Evolutionary conservation across 1,140 invertebrate genomes (phyloP), one percentile per base, ranked within the genome.

Genomic region (Heliconius hermathena): DNA sequence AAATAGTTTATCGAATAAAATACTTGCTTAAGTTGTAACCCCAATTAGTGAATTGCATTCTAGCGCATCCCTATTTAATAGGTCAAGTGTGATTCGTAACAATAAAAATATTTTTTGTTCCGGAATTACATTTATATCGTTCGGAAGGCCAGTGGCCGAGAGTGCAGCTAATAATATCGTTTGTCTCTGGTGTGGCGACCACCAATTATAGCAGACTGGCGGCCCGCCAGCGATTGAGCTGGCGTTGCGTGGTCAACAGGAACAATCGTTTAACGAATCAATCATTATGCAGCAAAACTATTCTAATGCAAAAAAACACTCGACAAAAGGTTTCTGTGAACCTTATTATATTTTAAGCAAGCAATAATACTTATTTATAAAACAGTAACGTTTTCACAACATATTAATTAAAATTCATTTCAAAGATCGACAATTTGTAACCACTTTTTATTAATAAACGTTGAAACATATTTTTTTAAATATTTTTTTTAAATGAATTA

Each of bases 201-300:
- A 93, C 91, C 92, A 93, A 94, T 94, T 94, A 93, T 95, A 94
- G 92, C 87, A 85, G 89, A 86, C 89, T 95, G 94, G 94, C 91
- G 76, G 52, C 33, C 71, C 78, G 94, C 94, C 94, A 95, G 88
- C 84, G 81, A 76, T 84, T 80, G 76, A 80, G 78, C 80, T 82
- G 78, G 79, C 86, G 84, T 85, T 85, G 84, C 83, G 89, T 88
- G 84, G 85, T 89, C 87, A 91, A 89, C 86, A 88, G 86, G 86
- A 89, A 89, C 89, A 87, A 92, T 80, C 86, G 84, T 85, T 91
- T 89, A 91, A 89, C 85, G 86, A 91, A 91, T 90, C 90, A 89
- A 91, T 93, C 88, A 90, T 79, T 70, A 33, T 75, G 52, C 41
- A 52, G 54, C n/a, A 9, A 41, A 73, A 54, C 70, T 78, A 73